phyloP scores from a whole-genome alignment of 1,140 invertebrate species.

The Contarinia nasturtii region DNA sequence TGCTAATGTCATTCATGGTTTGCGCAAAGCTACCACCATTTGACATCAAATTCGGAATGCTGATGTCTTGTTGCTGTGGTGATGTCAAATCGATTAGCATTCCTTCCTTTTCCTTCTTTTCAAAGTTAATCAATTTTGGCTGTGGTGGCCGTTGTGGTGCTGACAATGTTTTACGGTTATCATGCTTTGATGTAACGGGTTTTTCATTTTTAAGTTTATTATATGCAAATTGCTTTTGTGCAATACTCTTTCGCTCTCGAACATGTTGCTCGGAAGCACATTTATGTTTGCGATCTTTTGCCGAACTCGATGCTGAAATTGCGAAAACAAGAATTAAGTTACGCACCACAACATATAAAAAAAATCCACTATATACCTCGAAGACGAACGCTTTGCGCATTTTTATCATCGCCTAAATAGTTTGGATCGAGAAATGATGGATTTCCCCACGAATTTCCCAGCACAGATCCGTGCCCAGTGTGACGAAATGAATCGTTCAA shows the following conservation, averaged over 20 bases:
- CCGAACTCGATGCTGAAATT: background rate
- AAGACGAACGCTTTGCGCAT: conserved; percentile 11
- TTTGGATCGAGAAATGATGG: conserved; percentile 58
- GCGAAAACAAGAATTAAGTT: background rate
- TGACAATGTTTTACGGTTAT: conserved; percentile 5
- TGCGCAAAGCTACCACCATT: conserved; percentile 9
- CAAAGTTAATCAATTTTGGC: conserved; percentile 15
- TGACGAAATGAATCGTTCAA: conserved; percentile 75
- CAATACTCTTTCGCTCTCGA: conserved; percentile 28
- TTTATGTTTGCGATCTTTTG: conserved; percentile 15
- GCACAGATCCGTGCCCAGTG: conserved; percentile 49
- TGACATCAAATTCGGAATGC: conserved; percentile 18
- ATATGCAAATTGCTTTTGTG: conserved; percentile 54
- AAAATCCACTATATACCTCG: conserved; percentile 8
- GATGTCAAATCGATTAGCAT: conserved; percentile 23
- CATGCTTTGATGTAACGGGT: conserved; percentile 7
- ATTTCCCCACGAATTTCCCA: conserved; percentile 72
- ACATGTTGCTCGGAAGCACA: conserved; percentile 25
- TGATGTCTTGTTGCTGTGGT: conserved; percentile 11
- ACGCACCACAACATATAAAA: conserved; percentile 2
- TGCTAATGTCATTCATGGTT: conserved; percentile 15
- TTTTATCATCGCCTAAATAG: conserved; percentile 6
- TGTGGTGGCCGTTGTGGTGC: conserved; percentile 30
- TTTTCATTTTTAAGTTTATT: conserved; percentile 50
- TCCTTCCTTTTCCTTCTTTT: conserved; percentile 25